A percentile compares a stretch with the other conserved stretches of the same genome.
These are phyloP conservation scores for Chrysochloris asiatica DNA, from an alignment of 2,113 vertebrate genomes.

Conservation along the genomic window DNA sequence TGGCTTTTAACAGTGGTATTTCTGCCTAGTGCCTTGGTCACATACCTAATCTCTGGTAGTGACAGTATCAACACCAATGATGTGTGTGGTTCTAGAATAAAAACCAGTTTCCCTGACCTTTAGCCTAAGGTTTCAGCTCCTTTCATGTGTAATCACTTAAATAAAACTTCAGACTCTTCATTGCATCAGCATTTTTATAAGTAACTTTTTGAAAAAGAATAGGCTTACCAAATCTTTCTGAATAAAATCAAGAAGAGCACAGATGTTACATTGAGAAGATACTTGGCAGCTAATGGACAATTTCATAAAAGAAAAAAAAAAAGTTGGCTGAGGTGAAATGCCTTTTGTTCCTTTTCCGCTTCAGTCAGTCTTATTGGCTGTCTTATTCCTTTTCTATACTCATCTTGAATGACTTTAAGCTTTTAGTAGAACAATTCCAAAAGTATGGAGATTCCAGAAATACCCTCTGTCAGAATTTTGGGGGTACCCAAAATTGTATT, in stretches of 20 bases:
- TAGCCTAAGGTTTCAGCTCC: not conserved
- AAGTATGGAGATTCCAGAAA: not conserved
- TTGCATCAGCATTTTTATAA: conserved; percentile 42
- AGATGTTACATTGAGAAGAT: conserved; percentile 62
- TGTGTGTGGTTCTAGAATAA: not conserved
- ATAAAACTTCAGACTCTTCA: not conserved
- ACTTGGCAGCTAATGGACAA: conserved; percentile 61
- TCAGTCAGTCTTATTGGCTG: conserved; percentile 1
- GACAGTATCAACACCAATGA: not conserved
- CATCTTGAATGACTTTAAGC: not conserved
- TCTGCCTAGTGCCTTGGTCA: not conserved
- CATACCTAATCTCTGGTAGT: not conserved
- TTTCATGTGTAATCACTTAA: not conserved
- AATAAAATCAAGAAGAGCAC: conserved; percentile 55
- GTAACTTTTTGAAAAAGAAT: conserved; percentile 18
- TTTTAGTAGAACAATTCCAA: not conserved
- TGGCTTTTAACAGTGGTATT: not conserved
- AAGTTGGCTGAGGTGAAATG: conserved; percentile 21
- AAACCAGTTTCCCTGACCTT: not conserved
- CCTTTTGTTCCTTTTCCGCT: conserved; percentile 31
- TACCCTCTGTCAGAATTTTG: not conserved
- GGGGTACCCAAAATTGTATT: not conserved
- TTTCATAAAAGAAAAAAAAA: conserved; percentile 23
- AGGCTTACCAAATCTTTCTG: conserved; percentile 23
- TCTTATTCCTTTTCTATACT: conserved; percentile 30